Evolutionary conservation across 2,888 invertebrate genomes (phyloP), one percentile per base, ranked within the genome.

Genomic region (Melikaiella ostensackeni): DNA sequence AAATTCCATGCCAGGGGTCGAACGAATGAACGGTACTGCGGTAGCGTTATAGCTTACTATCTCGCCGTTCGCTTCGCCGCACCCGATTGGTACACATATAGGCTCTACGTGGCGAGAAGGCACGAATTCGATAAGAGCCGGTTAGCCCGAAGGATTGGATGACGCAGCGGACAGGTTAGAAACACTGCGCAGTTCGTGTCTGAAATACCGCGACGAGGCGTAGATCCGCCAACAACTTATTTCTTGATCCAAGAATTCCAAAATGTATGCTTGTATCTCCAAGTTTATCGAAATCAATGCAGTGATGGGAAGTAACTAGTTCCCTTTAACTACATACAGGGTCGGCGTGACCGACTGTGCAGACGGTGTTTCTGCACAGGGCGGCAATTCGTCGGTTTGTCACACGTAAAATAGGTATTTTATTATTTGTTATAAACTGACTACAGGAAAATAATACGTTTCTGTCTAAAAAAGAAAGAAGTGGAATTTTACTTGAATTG

Each of bases 51-150:
- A 24, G 57, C 70, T 50, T 27, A 70, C 70, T 70, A 70, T 70
- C 70, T 50, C 70, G 46, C n/a, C 46, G 70, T 70, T 70, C 50
- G 70, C 70, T 50, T n/a, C 70, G 70, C 70, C 70, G 70, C 70
- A 70, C 70, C 70, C 70, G 70, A 70, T 70, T 70, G 46, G 70
- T 70, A 70, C 50, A 70, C 70, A 70, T 63, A 77, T 77, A 78
- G 62, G 73, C 78, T 76, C 66, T 75, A 74, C 74, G 78, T 77
- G 80, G 59, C 76, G 80, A 80, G 78, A 77, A 77, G 83, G 84
- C 86, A 83, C 86, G 86, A 84, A 86, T 86, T 87, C 86, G 86
- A 87, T 87, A 87, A 87, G 87, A 78, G 79, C 81, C 82, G 84
- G 82, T 81, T 82, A 77, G 80, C 2, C 57, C 82, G 80, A 80